These are phyloP conservation scores for Axea sp. DNA, from an alignment of 2,888 invertebrate genomes.

Conservation along the genomic window DNA sequence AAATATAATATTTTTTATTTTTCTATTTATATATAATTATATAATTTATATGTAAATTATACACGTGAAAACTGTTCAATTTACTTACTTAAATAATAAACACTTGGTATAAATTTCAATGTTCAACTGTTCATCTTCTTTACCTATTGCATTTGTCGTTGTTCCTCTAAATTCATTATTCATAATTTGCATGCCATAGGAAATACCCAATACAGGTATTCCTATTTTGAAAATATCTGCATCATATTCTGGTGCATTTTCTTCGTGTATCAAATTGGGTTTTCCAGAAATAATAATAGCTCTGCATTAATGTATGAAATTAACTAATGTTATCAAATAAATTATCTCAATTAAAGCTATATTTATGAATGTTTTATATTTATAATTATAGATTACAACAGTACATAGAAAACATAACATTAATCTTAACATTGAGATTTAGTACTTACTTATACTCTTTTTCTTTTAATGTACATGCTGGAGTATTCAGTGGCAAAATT, in stretches of 20 bases:
- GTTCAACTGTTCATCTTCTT: conserved; percentile 96
- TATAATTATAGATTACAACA: too few relatives aligned
- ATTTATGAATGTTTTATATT: too few relatives aligned
- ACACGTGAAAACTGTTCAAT: too few relatives aligned
- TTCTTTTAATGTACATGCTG: too few relatives aligned
- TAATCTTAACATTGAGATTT: conserved; percentile 88
- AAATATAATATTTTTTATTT: too few relatives aligned
- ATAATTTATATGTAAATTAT: too few relatives aligned
- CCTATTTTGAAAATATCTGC: conserved; percentile 97
- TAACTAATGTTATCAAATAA: too few relatives aligned
- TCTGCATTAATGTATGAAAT: too few relatives aligned
- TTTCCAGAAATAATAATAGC: conserved; percentile 99
- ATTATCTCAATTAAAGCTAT: too few relatives aligned
- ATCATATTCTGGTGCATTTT: conserved; percentile 96
- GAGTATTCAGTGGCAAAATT: conserved; percentile 94
- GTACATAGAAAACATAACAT: too few relatives aligned
- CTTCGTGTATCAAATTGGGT: conserved; percentile 97
- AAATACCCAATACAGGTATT: conserved; percentile 97
- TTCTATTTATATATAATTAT: too few relatives aligned
- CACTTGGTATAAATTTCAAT: conserved; percentile 93
- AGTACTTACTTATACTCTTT: too few relatives aligned
- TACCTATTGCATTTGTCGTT: conserved; percentile 89
- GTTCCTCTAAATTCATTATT: conserved; percentile 98
- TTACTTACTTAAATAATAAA: conserved; percentile 94
- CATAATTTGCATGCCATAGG: conserved; percentile 99